Base-by-base conservation (phyloP, 2,797 vertebrate species). In the Scyliorhinus canicula region DNA sequence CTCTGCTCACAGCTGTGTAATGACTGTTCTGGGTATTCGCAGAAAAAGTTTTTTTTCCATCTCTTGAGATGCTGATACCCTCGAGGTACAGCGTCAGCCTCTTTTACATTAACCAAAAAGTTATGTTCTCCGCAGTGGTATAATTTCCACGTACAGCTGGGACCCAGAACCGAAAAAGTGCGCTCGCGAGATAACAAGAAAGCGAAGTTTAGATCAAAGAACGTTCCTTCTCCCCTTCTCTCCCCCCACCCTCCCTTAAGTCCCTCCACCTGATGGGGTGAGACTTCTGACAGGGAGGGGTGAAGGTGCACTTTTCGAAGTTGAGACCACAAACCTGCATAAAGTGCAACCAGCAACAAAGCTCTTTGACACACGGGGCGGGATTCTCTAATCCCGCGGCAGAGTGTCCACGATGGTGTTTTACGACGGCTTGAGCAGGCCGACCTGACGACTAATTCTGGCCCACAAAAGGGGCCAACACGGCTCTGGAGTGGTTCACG, bases 211-310 rank as follows among this genome's bases (percentile, higher is more conserved):
- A 63, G 57, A 60, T 91, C 60, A 16, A 91, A 91, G 1, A 57
- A n/a, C 60, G 52, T 69, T 0, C 19, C 95, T 95, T 95, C 84
- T 16, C 0, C 28, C 95, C 95, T 93, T 95, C 95, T 95, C 57
- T 57, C 14, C 57, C 57, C 55, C 55, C 55, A 3, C 55, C 55
- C 57, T 14, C 57, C 1, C 14, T 14, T 14, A 60, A 9, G 24
- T 12, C 26, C 88, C 60, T 26, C 11, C 6, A 65, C 19, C 60
- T 65, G 21, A 65, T 11, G 2, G 86, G 55, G 9, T 82, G 21
- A 21, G 6, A 82, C 6, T 60, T 21, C 7, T 90, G 6, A 90
- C 31, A 35, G 35, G 7, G 86, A 60, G 19, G 44, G 21, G 79
- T 9, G 44, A 82, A 82, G 44, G 60, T 40, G 57, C 6, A 91